Evolutionary conservation across 2,888 invertebrate genomes (phyloP), one percentile per base, ranked within the genome.

Genomic region (Drosophila prostipennis): DNA sequence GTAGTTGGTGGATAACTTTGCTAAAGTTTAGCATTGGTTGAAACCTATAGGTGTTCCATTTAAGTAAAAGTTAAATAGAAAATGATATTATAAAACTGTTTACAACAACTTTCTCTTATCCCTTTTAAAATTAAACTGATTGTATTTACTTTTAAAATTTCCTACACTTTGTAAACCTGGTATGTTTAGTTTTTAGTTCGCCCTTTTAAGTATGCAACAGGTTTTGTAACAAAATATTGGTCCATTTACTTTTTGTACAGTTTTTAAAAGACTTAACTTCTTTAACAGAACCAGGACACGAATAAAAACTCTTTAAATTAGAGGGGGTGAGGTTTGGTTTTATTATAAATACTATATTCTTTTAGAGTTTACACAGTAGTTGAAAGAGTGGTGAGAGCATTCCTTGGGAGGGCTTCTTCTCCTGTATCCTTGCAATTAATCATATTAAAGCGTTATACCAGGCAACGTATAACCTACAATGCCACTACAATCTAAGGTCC

Each of bases 381-480:
- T n/a, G n/a, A n/a, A n/a, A n/a, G n/a, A n/a, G n/a, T n/a, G n/a
- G n/a, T n/a, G n/a, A n/a, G n/a, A n/a, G n/a, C n/a, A n/a, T n/a
- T n/a, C n/a, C n/a, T n/a, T n/a, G n/a, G n/a, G n/a, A n/a, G n/a
- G n/a, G 23, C 43, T 16, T 13, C 16, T 11, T 19, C 26, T 29
- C 26, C 14, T 4, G 5, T 1, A 26, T 8, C 8, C 39, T 37
- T 39, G 6, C n/a, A 43, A 36, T 51, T 49, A 65, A 65, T 23
- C 16, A 29, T 32, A 45, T 65, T 65, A 65, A 65, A 65, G 64
- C 64, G 32, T 67, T 65, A 32, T 67, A 65, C 61, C 68, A 53
- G 68, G 43, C 53, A 67, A 53, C 37, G 53, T 37, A 53, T 32
- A 46, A 53, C 37, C 37, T n/a, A 32, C 46, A 29, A 23, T 56